Conservation (phyloP, 2,113 vertebrate species). For the Ctenomys sociabilis region DNA sequence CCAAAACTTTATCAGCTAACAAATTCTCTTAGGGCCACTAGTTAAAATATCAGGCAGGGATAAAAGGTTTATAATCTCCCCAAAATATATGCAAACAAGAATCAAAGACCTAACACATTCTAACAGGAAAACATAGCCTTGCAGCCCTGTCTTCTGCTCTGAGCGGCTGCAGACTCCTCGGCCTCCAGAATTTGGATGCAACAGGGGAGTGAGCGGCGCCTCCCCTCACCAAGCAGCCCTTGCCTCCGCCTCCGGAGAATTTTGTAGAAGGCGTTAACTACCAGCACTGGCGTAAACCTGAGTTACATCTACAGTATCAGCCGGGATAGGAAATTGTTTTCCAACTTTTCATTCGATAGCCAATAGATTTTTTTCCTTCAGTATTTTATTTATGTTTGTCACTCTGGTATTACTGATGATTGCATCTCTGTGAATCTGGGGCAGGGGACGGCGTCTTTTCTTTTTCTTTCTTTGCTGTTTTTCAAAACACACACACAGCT, state of each 20-base stretch:
- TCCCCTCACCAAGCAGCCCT: slow-evolving; percentile 23
- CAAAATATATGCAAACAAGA: slow-evolving; percentile 1
- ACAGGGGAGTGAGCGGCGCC: slow-evolving; percentile 6
- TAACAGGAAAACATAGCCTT: not conserved
- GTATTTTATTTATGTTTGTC: slow-evolving; percentile 37
- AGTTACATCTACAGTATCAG: not conserved
- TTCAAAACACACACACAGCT: not conserved
- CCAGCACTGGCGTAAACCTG: not conserved
- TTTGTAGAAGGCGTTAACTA: slow-evolving; percentile 72
- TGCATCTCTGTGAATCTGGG: not conserved
- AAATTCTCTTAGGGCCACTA: slow-evolving; percentile 24
- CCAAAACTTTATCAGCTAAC: slow-evolving; percentile 54
- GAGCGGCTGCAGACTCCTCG: not conserved
- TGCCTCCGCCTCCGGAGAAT: slow-evolving; percentile 77
- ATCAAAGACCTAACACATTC: not conserved
- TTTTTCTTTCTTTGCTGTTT: not conserved
- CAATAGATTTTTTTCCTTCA: not conserved
- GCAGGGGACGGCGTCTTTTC: not conserved
- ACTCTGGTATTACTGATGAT: not conserved
- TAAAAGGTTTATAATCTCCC: not conserved
- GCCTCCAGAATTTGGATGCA: slow-evolving; percentile 68
- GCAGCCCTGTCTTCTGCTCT: not conserved
- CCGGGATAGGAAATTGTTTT: not conserved
- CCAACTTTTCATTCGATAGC: not conserved
- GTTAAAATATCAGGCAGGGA: slow-evolving; percentile 1